Percentiles rank a stretch among this genome's conserved stretches.
Conservation (phyloP, 2,797 vertebrate genomes). For the Tolypeutes matacus region DNA sequence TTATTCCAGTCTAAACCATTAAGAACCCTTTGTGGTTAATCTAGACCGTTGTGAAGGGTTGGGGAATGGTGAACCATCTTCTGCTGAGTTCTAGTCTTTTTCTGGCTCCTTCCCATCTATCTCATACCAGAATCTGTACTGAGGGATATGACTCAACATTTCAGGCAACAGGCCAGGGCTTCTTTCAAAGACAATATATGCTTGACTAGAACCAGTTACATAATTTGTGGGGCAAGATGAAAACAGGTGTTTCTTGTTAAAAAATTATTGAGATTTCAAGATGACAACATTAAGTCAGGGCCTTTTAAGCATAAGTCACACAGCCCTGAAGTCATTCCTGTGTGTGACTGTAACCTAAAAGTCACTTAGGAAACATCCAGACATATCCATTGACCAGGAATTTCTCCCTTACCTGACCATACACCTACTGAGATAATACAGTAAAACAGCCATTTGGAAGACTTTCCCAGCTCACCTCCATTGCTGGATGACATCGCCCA, state of each 20-base stretch:
- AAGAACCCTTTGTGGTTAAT: neutral
- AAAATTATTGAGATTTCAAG: neutral
- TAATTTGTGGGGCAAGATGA: neutral
- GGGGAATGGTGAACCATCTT: neutral
- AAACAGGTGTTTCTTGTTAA: neutral
- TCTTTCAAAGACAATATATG: neutral
- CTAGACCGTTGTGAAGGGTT: neutral
- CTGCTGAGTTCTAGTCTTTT: neutral
- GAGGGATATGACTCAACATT: neutral
- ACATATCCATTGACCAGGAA: neutral
- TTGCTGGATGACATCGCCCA: neutral
- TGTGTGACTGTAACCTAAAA: constrained; percentile 56
- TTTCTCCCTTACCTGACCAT: neutral
- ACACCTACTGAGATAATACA: neutral
- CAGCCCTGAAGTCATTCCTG: neutral
- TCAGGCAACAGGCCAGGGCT: neutral
- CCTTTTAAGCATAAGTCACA: too few species aligned
- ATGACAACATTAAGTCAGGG: neutral
- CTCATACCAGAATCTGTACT: neutral
- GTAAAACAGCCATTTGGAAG: neutral
- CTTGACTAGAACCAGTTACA: neutral
- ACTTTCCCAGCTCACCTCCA: neutral
- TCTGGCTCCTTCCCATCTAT: neutral
- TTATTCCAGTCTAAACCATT: neutral
- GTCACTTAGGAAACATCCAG: constrained; percentile 54